These are phyloP conservation scores for Agonopterix heracliana DNA, from an alignment of 2,888 invertebrate species.

Conservation along the genomic window DNA sequence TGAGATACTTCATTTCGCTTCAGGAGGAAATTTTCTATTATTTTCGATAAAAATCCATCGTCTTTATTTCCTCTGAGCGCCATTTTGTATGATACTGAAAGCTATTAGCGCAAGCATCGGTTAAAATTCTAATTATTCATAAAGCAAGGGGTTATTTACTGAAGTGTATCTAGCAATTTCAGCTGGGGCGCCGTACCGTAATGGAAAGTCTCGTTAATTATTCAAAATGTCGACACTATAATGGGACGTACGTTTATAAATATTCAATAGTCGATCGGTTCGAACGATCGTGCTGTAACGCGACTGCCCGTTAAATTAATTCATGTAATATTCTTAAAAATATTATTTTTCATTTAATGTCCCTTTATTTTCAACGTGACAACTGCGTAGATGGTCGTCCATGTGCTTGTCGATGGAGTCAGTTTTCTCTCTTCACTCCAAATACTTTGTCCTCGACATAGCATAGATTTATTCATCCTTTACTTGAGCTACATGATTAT, in stretches of 20 bases:
- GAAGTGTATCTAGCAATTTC: conserved; percentile 42
- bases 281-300: conserved; percentile 9
- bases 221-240: conserved; percentile 66
- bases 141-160: conserved; percentile 40
- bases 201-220: conserved; percentile 54
- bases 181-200: conserved; percentile 23
- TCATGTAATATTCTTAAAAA: conserved; percentile 1
- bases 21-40: background rate
- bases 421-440: too few relatives aligned
- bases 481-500: too few relatives aligned
- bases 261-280: conserved; percentile 49
- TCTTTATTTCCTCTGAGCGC: conserved; percentile 2
- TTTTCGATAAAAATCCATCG: background rate
- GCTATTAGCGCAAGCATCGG: conserved; percentile 22
- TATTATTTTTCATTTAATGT: background rate
- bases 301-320: conserved; percentile 5
- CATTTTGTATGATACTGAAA: conserved; percentile 12
- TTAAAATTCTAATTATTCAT: conserved; percentile 39
- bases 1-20: too few relatives aligned
- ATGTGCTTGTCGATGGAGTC: too few relatives aligned
- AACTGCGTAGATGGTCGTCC: too few relatives aligned
- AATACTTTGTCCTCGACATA: too few relatives aligned
- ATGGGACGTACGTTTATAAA: conserved; percentile 60
- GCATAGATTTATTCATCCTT: too few relatives aligned
- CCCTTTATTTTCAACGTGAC: too few relatives aligned